These are phyloP conservation scores for Malthinus seriepunctatus DNA, from an alignment of 2,888 invertebrate genomes.

Conservation along the genomic window DNA sequence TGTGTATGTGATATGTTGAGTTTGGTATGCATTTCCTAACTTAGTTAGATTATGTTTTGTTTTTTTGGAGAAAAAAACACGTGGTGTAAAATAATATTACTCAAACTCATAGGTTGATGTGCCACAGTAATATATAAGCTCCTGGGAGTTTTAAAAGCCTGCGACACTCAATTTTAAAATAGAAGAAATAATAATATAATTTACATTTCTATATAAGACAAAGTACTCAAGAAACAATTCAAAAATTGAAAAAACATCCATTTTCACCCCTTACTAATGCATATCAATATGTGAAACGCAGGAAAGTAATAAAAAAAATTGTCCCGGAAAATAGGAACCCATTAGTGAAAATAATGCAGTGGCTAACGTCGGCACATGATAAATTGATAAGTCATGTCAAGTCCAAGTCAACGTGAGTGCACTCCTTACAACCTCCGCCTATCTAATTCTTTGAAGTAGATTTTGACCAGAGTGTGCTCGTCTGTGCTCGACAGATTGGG, in stretches of 20 bases:
- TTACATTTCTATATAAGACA: conserved; percentile 36
- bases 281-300: neutral
- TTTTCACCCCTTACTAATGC: conserved; percentile 13
- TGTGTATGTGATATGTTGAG: too few relatives aligned
- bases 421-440: too few relatives aligned
- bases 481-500: too few relatives aligned
- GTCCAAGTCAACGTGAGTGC: too few relatives aligned
- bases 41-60: conserved; percentile 14
- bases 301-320: too few relatives aligned
- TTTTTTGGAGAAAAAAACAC: conserved; percentile 23
- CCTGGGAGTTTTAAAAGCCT: conserved; percentile 39
- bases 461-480: too few relatives aligned
- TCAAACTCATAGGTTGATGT: conserved; percentile 33
- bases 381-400: too few relatives aligned
- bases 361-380: too few relatives aligned
- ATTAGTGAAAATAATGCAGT: too few relatives aligned
- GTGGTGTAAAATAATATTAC: conserved; percentile 31
- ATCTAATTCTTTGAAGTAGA: too few relatives aligned
- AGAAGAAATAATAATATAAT: conserved; percentile 40
- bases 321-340: too few relatives aligned
- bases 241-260: conserved; percentile 15
- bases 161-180: conserved; percentile 35
- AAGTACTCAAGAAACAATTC: conserved; percentile 25
- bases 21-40: conserved; percentile 20
- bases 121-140: conserved; percentile 34